Percentiles rank a stretch among this genome's conserved stretches.
These are phyloP conservation scores for Xylophagus ater DNA, from an alignment of 2,888 invertebrate species.

Conservation along the genomic window DNA sequence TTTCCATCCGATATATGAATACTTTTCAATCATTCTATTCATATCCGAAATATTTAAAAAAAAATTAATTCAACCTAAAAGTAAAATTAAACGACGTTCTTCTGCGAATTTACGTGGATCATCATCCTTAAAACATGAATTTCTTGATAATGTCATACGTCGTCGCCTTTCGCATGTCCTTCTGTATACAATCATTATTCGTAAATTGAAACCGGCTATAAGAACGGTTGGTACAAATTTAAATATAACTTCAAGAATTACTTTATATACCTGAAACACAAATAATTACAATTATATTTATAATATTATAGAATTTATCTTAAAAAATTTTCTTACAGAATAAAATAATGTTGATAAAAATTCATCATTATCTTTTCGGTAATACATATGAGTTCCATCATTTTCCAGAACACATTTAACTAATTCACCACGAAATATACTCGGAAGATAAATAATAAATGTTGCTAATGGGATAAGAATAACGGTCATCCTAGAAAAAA, in stretches of 20 bases:
- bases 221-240: constrained; percentile 57
- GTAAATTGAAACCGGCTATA: constrained; percentile 52
- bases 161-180: constrained; percentile 52
- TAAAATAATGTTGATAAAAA: constrained; percentile 45
- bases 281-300: constrained; percentile 10
- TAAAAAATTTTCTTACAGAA: constrained; percentile 31
- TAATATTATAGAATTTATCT: background rate
- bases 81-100: constrained; percentile 51
- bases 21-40: too few relatives aligned
- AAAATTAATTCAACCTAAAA: too few relatives aligned
- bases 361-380: constrained; percentile 43
- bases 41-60: too few relatives aligned
- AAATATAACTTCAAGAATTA: constrained; percentile 52
- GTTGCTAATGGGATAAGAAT: constrained; percentile 52
- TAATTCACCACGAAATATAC: constrained; percentile 50
- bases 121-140: constrained; percentile 44
- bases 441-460: constrained; percentile 57
- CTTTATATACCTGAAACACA: constrained; percentile 44
- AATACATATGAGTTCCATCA: constrained; percentile 46
- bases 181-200: constrained; percentile 55
- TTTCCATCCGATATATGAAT: too few relatives aligned
- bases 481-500: constrained; percentile 42
- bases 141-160: constrained; percentile 51
- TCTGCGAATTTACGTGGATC: constrained; percentile 56
- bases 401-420: constrained; percentile 43